Evolutionary conservation across 2,888 invertebrate species (phyloP).

Genomic region (Cephus sareptanus): DNA sequence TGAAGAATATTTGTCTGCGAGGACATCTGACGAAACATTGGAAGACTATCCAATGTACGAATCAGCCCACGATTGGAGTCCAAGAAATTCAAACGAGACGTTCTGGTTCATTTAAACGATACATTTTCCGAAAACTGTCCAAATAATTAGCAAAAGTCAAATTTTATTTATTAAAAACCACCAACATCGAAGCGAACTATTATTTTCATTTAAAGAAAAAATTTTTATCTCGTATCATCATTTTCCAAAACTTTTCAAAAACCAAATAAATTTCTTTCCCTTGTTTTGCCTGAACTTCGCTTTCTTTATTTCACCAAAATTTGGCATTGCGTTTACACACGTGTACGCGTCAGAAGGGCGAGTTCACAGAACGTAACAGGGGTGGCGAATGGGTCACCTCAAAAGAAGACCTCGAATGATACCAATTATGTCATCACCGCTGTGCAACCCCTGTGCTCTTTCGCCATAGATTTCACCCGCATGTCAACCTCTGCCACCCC

Average conservation of each 20-base stretch:
- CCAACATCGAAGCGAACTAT: too few relatives aligned
- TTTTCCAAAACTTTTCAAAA: too few relatives aligned
- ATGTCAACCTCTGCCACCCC: constrained; percentile 43
- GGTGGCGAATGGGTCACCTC: constrained; percentile 48
- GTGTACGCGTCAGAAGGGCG: not conserved
- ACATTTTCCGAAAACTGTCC: not conserved
- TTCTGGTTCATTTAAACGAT: not conserved
- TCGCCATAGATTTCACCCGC: constrained; percentile 50
- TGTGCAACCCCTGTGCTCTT: constrained; percentile 32
- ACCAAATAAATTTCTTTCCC: too few relatives aligned
- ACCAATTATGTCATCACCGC: constrained; percentile 61
- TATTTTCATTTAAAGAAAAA: too few relatives aligned
- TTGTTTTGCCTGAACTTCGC: not conserved
- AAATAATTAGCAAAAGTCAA: not conserved
- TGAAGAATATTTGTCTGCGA: not conserved
- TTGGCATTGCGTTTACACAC: not conserved
- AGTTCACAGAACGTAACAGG: not conserved
- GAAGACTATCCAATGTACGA: not conserved
- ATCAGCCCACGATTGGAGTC: not conserved
- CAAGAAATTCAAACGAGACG: not conserved
- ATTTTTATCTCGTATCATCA: too few relatives aligned
- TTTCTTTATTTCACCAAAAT: not conserved
- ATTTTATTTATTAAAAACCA: too few relatives aligned
- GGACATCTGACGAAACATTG: constrained; percentile 10
- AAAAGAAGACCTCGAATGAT: constrained; percentile 59